These are phyloP conservation scores for Actinopyga echinites DNA, from an alignment of 53 echinoderm and acorn worm species.

Conservation along the genomic window DNA sequence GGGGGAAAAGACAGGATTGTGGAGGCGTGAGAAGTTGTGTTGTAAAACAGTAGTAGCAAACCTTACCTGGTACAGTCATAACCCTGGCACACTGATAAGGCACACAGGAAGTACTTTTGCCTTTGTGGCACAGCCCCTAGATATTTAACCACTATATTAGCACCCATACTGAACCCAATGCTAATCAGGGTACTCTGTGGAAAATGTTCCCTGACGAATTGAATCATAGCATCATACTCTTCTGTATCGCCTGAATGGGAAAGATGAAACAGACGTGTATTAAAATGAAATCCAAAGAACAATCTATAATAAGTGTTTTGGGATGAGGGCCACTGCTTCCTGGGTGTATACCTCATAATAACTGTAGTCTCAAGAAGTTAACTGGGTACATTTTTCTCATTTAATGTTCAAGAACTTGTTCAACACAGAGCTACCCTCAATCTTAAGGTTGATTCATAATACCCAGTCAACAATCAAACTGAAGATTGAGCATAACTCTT, in stretches of 20 bases:
- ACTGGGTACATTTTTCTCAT: neutral
- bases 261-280: too few species aligned
- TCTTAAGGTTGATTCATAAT: neutral
- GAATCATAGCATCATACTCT: slow-evolving; percentile 85
- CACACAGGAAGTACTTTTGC: slow-evolving; percentile 81
- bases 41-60: too few species aligned
- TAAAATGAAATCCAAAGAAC: too few species aligned
- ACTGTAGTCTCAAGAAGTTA: neutral
- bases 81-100: slow-evolving; percentile 86
- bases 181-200: slow-evolving; percentile 59
- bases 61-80: slow-evolving; percentile 92
- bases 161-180: slow-evolving; percentile 98
- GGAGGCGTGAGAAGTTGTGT: too few species aligned
- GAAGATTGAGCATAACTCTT: too few species aligned
- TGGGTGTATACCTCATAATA: neutral
- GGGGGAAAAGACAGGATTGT: too few species aligned
- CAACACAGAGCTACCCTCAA: neutral
- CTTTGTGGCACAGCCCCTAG: slow-evolving; percentile 76
- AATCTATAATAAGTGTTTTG: too few species aligned
- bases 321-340: too few species aligned
- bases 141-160: slow-evolving; percentile 93
- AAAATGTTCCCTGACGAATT: slow-evolving; percentile 64
- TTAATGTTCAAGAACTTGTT: neutral
- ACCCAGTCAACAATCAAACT: too few species aligned
- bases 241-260: slow-evolving; percentile 77